phyloP scores from a whole-genome alignment of 2,797 vertebrate species.

The Hybognathus amarus region DNA sequence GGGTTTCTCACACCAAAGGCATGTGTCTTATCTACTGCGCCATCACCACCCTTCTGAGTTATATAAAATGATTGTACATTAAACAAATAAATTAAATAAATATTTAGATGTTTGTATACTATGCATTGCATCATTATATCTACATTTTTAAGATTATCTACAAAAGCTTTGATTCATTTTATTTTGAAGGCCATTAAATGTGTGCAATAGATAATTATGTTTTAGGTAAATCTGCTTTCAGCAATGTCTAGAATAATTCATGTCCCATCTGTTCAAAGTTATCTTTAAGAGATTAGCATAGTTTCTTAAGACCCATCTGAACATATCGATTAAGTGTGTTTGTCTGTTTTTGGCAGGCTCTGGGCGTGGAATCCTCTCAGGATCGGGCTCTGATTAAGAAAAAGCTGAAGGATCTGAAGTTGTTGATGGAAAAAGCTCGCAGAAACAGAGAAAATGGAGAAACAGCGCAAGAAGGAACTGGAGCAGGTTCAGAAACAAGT shows the following conservation, averaged over 20 bases:
- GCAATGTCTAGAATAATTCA: constrained; percentile 20
- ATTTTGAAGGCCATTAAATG: not conserved
- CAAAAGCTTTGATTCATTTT: not conserved
- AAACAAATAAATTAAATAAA: not conserved
- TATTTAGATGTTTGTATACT: not conserved
- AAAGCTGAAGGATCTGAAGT: constrained; percentile 93
- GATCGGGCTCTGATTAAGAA: constrained; percentile 92
- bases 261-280: constrained; percentile 10
- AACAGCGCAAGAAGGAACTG: constrained; percentile 84
- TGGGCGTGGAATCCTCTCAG: constrained; percentile 88
- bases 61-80: not conserved
- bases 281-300: not conserved
- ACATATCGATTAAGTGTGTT: not conserved
- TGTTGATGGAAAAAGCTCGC: constrained; percentile 87
- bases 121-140: not conserved
- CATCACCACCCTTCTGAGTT: too few relatives aligned
- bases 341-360: constrained; percentile 70
- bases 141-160: not conserved
- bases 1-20: too few relatives aligned
- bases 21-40: too few relatives aligned
- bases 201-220: not conserved
- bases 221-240: not conserved
- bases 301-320: not conserved
- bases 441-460: constrained; percentile 89
- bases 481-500: constrained; percentile 84